Conservation (phyloP, 2,888 invertebrate genomes). For the Harpalus rufipes region DNA sequence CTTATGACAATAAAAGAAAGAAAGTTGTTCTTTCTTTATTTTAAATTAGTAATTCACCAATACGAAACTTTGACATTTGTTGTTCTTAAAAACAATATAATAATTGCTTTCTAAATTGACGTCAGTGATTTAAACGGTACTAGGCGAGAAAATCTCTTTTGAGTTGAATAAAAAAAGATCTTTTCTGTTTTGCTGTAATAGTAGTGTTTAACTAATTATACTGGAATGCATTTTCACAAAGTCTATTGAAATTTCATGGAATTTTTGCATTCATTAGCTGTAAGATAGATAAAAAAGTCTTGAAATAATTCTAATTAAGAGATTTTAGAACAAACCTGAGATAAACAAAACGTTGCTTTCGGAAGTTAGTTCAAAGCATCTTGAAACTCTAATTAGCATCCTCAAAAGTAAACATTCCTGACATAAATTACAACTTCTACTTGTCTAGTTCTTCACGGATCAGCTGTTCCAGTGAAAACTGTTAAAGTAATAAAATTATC, state of each 20-base stretch:
- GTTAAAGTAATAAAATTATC: slow-evolving; percentile 22
- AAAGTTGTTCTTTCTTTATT: too few relatives aligned
- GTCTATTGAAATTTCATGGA: not conserved
- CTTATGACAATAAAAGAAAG: too few relatives aligned
- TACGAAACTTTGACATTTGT: too few relatives aligned
- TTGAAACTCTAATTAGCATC: slow-evolving; percentile 43
- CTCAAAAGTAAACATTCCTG: slow-evolving; percentile 39
- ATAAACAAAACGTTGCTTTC: slow-evolving; percentile 37
- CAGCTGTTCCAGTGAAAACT: slow-evolving; percentile 11
- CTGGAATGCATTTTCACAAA: not conserved
- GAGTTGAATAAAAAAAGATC: too few relatives aligned
- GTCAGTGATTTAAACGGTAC: too few relatives aligned
- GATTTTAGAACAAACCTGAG: slow-evolving; percentile 23
- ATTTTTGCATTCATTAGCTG: slow-evolving; percentile 15
- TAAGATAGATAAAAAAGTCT: slow-evolving; percentile 12
- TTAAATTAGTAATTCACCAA: too few relatives aligned
- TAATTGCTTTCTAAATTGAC: too few relatives aligned
- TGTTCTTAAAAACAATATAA: too few relatives aligned
- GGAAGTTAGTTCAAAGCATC: slow-evolving; percentile 41
- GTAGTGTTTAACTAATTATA: not conserved
- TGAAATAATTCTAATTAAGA: slow-evolving; percentile 37
- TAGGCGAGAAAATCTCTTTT: too few relatives aligned
- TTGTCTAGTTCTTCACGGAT: slow-evolving; percentile 46
- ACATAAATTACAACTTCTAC: slow-evolving; percentile 42
- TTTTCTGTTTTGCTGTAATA: not conserved